phyloP scores from a whole-genome alignment of 1,140 invertebrate genomes.

The Micrasema minimum region DNA sequence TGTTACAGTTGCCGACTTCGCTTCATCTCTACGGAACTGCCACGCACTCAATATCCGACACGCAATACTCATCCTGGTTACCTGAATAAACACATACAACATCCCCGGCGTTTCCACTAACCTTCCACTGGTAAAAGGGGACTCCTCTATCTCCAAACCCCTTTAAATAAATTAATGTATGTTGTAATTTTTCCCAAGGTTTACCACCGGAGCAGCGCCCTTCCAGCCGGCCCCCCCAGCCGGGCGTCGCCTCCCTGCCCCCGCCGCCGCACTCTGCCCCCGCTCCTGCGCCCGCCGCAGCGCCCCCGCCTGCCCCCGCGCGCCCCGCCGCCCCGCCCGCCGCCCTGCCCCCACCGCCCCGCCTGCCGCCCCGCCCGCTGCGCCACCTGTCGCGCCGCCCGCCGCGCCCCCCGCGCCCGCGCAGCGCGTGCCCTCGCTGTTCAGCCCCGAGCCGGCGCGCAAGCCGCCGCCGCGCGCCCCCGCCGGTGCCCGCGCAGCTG shows the following conservation, averaged over 20 bases:
- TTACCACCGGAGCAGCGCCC: constrained; percentile 9
- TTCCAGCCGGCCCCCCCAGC: not conserved
- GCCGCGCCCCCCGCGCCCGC: constrained; percentile 51
- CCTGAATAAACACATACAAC: no score
- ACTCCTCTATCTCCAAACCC: no score
- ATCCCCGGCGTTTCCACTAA: no score
- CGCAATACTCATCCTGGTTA: no score
- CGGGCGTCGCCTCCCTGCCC: not conserved
- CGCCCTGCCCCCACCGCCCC: not conserved
- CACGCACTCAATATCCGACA: no score
- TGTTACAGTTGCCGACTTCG: no score
- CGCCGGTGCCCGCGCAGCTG: constrained; percentile 54
- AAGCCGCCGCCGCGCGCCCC: constrained; percentile 56
- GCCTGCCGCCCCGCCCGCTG: constrained; percentile 29
- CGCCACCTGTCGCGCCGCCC: no score
- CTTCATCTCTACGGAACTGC: no score
- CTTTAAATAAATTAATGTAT: no score
- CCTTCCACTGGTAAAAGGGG: no score
- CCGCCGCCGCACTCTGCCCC: not conserved
- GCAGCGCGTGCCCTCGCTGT: constrained; percentile 28
- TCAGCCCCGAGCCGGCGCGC: not conserved
- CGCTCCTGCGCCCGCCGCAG: constrained; percentile 29
- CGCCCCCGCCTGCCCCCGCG: constrained; percentile 50
- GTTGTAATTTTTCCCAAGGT: not conserved
- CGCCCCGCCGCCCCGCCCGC: not conserved